These are phyloP conservation scores for Homarus americanus DNA, from an alignment of 1,140 invertebrate genomes.

Conservation along the genomic window DNA sequence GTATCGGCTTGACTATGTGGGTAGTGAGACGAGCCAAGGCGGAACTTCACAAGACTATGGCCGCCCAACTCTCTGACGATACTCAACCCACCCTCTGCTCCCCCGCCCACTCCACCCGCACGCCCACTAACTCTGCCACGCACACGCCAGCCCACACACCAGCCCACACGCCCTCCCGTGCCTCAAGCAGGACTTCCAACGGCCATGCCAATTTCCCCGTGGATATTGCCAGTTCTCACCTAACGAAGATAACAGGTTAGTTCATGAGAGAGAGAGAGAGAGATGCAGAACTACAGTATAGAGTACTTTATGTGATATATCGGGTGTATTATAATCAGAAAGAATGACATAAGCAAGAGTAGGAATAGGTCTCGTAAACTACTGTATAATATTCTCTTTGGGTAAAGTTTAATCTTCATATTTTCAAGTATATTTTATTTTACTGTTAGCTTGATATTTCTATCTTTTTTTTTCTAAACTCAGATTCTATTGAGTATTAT, in stretches of 20 bases:
- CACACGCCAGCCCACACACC: no score
- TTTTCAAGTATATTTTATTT: no score
- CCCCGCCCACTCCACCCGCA: background rate
- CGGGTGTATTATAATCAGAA: no score
- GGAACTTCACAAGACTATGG: constrained; percentile 43
- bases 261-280: background rate
- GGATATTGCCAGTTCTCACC: background rate
- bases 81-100: background rate
- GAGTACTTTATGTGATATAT: no score
- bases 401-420: no score
- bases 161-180: background rate
- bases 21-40: constrained; percentile 41
- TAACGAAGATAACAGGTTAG: background rate
- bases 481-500: no score
- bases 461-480: no score
- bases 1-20: constrained; percentile 45
- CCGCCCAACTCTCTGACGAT: constrained; percentile 3
- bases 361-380: no score
- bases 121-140: background rate
- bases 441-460: no score
- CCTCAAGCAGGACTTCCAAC: background rate
- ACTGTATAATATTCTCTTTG: no score
- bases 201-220: background rate
- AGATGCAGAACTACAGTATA: background rate
- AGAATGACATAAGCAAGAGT: no score